A percentile compares a stretch with the other conserved stretches of the same genome.
phyloP scores from a whole-genome alignment of 2,797 vertebrate genomes.

The Silurus lanzhouensis region DNA sequence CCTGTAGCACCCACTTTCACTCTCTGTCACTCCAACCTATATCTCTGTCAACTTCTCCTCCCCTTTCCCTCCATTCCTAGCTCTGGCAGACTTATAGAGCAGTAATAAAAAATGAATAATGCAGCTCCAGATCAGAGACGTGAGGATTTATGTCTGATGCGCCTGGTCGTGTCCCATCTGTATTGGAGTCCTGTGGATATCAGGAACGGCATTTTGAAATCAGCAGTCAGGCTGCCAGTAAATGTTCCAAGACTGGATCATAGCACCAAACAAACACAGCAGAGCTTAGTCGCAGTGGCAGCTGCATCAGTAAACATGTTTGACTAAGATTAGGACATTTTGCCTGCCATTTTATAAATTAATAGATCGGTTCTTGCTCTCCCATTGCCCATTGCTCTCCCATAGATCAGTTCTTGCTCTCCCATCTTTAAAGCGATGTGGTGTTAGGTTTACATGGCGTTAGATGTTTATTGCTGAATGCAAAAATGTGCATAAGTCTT shows the following conservation, averaged over 20 bases:
- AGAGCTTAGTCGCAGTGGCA: constrained; percentile 6
- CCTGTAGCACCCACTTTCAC: constrained; percentile 37
- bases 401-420: not conserved
- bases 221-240: constrained; percentile 35
- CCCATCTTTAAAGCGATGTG: not conserved
- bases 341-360: constrained; percentile 9
- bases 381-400: too few relatives aligned
- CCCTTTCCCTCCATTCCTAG: constrained; percentile 23
- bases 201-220: constrained; percentile 42
- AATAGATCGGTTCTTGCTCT: not conserved
- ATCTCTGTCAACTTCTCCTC: constrained; percentile 31
- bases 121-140: constrained; percentile 64
- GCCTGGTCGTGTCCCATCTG: constrained; percentile 51
- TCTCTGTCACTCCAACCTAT: constrained; percentile 39
- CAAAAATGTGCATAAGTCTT: not conserved
- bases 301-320: constrained; percentile 16
- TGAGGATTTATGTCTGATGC: constrained; percentile 60
- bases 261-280: constrained; percentile 30
- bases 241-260: constrained; percentile 42
- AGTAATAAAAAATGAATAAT: constrained; percentile 67
- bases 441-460: not conserved
- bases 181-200: constrained; percentile 45
- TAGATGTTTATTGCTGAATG: not conserved
- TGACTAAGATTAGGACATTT: constrained; percentile 32
- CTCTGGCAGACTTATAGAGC: constrained; percentile 60